These are phyloP conservation scores for Hemiscyllium ocellatum DNA, from an alignment of 2,113 vertebrate genomes.

Conservation along the genomic window DNA sequence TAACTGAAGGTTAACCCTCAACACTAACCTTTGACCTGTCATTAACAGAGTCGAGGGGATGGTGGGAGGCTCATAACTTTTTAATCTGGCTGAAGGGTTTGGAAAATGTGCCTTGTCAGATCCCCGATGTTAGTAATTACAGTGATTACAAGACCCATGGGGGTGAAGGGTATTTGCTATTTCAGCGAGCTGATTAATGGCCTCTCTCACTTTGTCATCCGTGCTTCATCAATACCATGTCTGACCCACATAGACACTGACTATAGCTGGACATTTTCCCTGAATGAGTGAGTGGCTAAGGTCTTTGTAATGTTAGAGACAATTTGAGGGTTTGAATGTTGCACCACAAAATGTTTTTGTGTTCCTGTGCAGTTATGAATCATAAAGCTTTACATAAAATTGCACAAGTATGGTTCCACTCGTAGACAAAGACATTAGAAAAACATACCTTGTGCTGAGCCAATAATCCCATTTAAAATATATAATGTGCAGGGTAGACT, in stretches of 20 bases:
- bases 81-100: slow-evolving; percentile 6
- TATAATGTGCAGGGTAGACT: no score
- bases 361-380: not conserved
- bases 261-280: not conserved
- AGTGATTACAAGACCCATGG: slow-evolving; percentile 8
- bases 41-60: not conserved
- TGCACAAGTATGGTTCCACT: not conserved
- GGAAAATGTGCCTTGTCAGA: slow-evolving; percentile 2
- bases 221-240: not conserved
- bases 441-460: not conserved
- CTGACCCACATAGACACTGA: not conserved
- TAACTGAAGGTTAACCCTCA: not conserved
- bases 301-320: not conserved
- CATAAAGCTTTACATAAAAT: not conserved
- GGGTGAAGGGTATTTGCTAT: not conserved
- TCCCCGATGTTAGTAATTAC: slow-evolving; percentile 12
- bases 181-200: not conserved
- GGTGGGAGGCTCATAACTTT: not conserved
- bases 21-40: not conserved
- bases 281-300: not conserved
- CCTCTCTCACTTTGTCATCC: not conserved
- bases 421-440: not conserved
- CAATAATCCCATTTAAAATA: not conserved
- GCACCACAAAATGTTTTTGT: not conserved
- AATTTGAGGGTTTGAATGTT: not conserved